A percentile compares a stretch with the other conserved stretches of the same genome.
Evolutionary conservation across 2,113 vertebrate species (phyloP).

Genomic region (Myotis yumanensis): DNA sequence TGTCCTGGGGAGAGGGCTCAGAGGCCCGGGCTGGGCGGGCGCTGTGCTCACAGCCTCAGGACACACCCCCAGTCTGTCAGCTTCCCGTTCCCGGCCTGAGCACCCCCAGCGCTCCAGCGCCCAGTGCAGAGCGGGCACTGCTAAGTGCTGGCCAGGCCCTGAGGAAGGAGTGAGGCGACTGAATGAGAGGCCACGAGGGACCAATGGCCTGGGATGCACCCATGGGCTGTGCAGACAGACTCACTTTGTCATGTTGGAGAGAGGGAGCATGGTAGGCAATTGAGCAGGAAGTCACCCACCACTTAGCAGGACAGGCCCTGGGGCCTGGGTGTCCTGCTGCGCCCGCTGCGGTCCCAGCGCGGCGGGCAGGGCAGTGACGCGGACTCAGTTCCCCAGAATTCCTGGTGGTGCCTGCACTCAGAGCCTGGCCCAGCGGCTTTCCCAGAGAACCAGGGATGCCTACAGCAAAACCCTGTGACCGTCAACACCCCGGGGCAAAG

Average conservation of each 20-base stretch:
- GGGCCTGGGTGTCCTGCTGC: not conserved
- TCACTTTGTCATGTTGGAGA: not conserved
- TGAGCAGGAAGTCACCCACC: not conserved
- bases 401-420: not conserved
- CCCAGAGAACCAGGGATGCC: constrained; percentile 1
- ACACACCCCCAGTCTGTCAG: not conserved
- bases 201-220: not conserved
- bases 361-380: too few relatives aligned
- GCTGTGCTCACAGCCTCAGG: too few relatives aligned
- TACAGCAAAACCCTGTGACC: constrained; percentile 41
- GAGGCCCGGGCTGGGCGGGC: not conserved
- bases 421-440: not conserved
- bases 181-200: not conserved
- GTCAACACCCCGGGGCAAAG: constrained; percentile 63
- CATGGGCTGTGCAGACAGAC: not conserved
- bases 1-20: not conserved
- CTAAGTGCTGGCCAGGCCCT: not conserved
- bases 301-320: not conserved
- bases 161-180: not conserved
- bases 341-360: too few relatives aligned
- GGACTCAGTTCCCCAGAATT: not conserved
- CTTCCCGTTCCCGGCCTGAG: not conserved
- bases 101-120: not conserved
- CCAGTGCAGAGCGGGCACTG: not conserved
- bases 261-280: not conserved